A percentile compares a stretch with the other conserved stretches of the same genome.
phyloP scores from a whole-genome alignment of 1,140 invertebrate genomes.

The Brachionus calyciflorus region DNA sequence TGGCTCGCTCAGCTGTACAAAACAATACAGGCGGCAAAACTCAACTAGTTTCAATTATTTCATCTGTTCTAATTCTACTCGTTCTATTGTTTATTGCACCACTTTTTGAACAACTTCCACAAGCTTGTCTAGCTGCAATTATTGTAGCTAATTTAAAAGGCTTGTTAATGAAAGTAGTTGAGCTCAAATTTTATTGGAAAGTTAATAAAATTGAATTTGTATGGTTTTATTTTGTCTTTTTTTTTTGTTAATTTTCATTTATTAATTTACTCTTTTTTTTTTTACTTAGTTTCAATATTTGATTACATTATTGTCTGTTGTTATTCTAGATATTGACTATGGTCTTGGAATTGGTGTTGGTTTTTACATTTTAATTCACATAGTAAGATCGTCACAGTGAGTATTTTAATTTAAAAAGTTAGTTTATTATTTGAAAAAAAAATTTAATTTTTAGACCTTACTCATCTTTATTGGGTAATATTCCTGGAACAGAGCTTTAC shows the following conservation, averaged over 20 bases:
- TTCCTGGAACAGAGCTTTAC: conserved; percentile 47
- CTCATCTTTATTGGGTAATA: conserved; percentile 41
- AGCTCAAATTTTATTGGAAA: conserved; percentile 52
- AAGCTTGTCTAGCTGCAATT: conserved; percentile 57
- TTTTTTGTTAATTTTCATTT: background rate
- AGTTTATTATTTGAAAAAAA: background rate
- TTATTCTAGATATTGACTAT: conserved; percentile 48
- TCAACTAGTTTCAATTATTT: conserved; percentile 52
- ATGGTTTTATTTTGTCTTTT: too few relatives aligned
- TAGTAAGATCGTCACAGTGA: conserved; percentile 61
- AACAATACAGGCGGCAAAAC: conserved; percentile 61
- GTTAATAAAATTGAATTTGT: conserved; percentile 56
- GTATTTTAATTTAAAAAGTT: background rate
- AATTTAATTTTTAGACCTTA: conserved; percentile 28
- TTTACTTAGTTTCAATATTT: conserved; percentile 49
- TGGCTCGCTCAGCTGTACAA: conserved; percentile 62
- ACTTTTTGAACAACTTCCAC: conserved; percentile 58
- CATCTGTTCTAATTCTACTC: conserved; percentile 58
- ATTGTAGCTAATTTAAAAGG: conserved; percentile 62
- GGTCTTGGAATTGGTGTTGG: conserved; percentile 51
- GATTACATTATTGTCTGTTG: conserved; percentile 44
- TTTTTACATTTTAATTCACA: conserved; percentile 47
- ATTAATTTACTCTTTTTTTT: too few relatives aligned
- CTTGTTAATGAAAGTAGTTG: conserved; percentile 61
- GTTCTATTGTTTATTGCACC: conserved; percentile 63